Evolutionary conservation across 2,888 invertebrate species (phyloP), one percentile per base, ranked within the genome.

Genomic region (Boloria euphrosyne): DNA sequence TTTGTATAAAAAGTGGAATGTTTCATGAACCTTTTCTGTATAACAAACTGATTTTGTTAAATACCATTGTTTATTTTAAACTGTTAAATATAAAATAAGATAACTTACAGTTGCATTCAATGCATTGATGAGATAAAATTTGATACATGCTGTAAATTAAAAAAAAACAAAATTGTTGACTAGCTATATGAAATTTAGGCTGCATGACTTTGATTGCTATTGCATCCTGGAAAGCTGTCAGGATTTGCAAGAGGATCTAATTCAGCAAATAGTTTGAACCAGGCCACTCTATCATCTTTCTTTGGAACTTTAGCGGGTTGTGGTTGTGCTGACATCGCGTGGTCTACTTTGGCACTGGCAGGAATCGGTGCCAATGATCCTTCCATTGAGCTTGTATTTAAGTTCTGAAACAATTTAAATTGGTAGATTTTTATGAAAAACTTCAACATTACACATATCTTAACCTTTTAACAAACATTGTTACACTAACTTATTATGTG

Each of bases 201-300:
- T 50, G 93, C 90, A 79, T 93, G 93, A 73, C 93, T 93, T 50
- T 93, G 92, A 66, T 85, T 87, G n/a, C 77, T 80, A 66, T 90
- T 90, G 13, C 85, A 79, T 5, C 92, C 90, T 17, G 83, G 87
- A 22, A 93, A 80, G 59, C 82, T 90, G 54, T 97, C 96, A 50
- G 97, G 97, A 89, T 98, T 97, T 13, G 97, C 95, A 46, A 98
- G 90, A 0, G 98, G 98, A 90, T 98, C 98, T 66, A 98, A 87
- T 85, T 98, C 98, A 49, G 98, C 97, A 90, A 98, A 98, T 62
- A 98, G 90, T 85, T 97, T 97, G 81, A 97, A 95, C 98, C 98
- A 98, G 17, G 93, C 92, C 3, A 91, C 89, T 77, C 90, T 93
- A 69, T 93, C 94, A 66, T 93, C 93, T 74, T 93, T 94, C 73